Conservation (phyloP, 2,113 vertebrate genomes). For the Silurus glanis region DNA sequence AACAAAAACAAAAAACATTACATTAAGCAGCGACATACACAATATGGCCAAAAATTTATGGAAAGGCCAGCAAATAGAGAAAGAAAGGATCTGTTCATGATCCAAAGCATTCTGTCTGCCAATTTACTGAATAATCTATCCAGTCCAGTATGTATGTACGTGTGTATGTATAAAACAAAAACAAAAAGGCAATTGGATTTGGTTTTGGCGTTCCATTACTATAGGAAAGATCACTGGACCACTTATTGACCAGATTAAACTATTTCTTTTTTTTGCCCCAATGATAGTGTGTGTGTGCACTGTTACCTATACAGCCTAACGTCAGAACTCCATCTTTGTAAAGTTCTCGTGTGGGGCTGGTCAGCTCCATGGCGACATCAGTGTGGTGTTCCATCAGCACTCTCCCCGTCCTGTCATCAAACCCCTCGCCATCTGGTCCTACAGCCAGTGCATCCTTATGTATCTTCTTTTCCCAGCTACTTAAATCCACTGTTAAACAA, state of each 20-base stretch:
- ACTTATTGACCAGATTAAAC: background rate
- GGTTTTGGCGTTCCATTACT: too few species aligned
- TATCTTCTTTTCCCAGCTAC: conserved; percentile 89
- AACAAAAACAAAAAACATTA: background rate
- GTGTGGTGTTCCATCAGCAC: conserved; percentile 81
- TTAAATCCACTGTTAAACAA: conserved; percentile 78
- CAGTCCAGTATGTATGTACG: too few species aligned
- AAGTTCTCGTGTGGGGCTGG: conserved; percentile 72
- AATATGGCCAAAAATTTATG: background rate
- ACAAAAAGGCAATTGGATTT: too few species aligned
- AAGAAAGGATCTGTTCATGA: too few species aligned
- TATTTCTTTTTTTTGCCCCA: too few species aligned
- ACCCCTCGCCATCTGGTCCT: conserved; percentile 69
- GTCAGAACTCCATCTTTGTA: conserved; percentile 89
- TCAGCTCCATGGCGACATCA: conserved; percentile 77
- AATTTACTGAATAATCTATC: too few species aligned
- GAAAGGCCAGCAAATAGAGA: background rate
- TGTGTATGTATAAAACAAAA: too few species aligned
- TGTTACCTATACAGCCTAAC: conserved; percentile 83
- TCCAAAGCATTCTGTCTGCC: too few species aligned
- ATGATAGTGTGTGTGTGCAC: too few species aligned
- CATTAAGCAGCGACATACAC: background rate
- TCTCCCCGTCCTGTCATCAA: conserved; percentile 68
- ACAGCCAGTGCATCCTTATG: conserved; percentile 74
- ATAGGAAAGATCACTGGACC: too few species aligned